These are phyloP conservation scores for Tringa solitaria DNA, from an alignment of 2,113 vertebrate species.

Conservation along the genomic window DNA sequence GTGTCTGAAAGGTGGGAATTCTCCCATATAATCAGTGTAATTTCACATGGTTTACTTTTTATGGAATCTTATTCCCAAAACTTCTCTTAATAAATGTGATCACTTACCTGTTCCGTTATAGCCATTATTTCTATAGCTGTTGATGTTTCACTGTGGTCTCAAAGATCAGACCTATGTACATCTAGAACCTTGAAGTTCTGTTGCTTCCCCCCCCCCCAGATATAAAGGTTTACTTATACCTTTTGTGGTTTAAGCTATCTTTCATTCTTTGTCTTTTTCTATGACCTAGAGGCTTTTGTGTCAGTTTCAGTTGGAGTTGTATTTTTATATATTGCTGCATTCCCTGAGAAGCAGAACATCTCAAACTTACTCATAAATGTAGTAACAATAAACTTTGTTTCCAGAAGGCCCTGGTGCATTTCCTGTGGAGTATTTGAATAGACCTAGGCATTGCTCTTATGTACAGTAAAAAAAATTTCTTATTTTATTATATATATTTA, in stretches of 20 bases:
- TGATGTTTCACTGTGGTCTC: neutral
- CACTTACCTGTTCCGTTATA: neutral
- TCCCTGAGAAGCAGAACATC: neutral
- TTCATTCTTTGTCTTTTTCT: neutral
- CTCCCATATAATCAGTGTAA: neutral
- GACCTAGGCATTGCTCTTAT: neutral
- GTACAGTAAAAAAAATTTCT: neutral
- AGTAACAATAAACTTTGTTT: neutral
- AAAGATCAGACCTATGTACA: neutral
- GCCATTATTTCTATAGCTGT: neutral
- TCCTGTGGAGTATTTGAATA: neutral
- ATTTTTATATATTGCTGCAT: neutral
- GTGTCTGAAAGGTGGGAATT: neutral
- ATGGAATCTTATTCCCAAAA: neutral
- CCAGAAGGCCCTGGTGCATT: neutral
- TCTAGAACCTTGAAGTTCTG: neutral
- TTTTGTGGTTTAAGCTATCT: neutral
- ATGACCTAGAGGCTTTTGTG: neutral
- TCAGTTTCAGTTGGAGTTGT: fast-evolving
- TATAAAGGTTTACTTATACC: neutral
- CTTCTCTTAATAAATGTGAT: neutral
- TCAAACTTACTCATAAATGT: neutral
- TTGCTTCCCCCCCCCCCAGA: neutral
- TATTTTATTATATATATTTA: neutral
- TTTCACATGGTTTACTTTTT: neutral